Percentiles rank a stretch among this genome's conserved stretches.
Evolutionary conservation across 2,113 vertebrate genomes (phyloP).

Genomic region (Podarcis muralis): DNA sequence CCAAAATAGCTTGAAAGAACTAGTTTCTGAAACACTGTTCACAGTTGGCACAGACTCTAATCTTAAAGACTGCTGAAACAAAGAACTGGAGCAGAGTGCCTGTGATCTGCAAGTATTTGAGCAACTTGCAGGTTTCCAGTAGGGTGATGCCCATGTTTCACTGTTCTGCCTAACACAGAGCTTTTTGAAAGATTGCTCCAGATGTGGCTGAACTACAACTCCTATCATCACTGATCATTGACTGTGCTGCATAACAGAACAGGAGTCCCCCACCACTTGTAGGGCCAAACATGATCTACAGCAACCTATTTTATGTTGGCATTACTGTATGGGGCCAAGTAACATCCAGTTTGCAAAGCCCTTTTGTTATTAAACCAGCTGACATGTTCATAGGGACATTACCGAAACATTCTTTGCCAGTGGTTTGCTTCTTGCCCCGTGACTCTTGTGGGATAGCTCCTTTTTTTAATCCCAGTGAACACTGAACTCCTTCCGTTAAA

Average conservation of each 20-base stretch:
- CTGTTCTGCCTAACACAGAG: too few species aligned
- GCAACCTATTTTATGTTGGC: not conserved
- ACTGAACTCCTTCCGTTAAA: conserved; percentile 26
- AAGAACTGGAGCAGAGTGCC: not conserved
- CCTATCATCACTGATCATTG: too few species aligned
- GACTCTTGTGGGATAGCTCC: not conserved
- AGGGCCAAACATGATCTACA: not conserved
- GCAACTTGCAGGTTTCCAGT: not conserved
- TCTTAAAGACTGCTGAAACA: not conserved
- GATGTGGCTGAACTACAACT: too few species aligned
- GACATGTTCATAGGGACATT: not conserved
- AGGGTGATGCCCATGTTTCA: not conserved
- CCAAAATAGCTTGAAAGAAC: not conserved
- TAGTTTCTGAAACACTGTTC: not conserved
- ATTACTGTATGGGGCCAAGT: not conserved
- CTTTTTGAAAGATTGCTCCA: not conserved
- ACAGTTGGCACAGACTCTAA: not conserved
- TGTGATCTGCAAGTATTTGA: not conserved
- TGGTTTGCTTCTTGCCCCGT: not conserved
- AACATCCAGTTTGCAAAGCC: not conserved
- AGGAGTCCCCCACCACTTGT: too few species aligned
- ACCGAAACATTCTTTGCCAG: not conserved
- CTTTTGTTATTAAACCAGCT: not conserved
- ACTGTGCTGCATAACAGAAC: too few species aligned
- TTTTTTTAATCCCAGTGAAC: conserved; percentile 3